Evolutionary conservation across 1,140 invertebrate species (phyloP).

Genomic region (Andricus grossulariae): DNA sequence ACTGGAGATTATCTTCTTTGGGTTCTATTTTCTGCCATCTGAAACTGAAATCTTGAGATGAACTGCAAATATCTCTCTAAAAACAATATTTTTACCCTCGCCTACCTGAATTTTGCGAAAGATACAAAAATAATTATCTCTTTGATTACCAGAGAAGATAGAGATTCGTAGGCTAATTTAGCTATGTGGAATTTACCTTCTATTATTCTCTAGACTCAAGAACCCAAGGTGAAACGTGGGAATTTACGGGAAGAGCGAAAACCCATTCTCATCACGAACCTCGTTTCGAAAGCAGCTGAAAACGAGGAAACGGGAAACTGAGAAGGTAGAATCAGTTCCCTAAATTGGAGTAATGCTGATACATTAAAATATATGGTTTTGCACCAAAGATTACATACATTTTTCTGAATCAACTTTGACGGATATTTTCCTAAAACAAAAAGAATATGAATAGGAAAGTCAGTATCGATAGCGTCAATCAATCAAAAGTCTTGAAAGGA

Average conservation of each 20-base stretch:
- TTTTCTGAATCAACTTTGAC: too few species aligned
- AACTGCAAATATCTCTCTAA: not conserved
- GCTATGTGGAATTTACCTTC: constrained; percentile 53
- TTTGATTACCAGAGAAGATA: not conserved
- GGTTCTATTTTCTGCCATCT: not conserved
- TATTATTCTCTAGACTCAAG: constrained; percentile 35
- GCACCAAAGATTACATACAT: too few species aligned
- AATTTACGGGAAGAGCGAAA: constrained; percentile 56
- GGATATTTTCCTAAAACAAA: too few species aligned
- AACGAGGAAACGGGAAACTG: not conserved
- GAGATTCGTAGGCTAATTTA: constrained; percentile 45
- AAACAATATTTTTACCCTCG: not conserved
- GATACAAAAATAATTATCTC: not conserved
- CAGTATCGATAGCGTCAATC: constrained; percentile 7
- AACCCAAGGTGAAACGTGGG: constrained; percentile 57
- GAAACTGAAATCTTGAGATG: not conserved
- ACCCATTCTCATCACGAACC: constrained; percentile 62
- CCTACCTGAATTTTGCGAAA: not conserved
- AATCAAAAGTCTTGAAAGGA: constrained; percentile 7
- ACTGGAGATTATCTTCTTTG: constrained; percentile 3
- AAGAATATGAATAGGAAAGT: not conserved
- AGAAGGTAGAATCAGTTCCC: not conserved
- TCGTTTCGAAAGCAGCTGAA: constrained; percentile 50
- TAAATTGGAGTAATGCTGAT: too few species aligned
- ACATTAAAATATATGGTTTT: too few species aligned